phyloP scores from a whole-genome alignment of 2,888 invertebrate species.

The Drosophila cyrtoloma region DNA sequence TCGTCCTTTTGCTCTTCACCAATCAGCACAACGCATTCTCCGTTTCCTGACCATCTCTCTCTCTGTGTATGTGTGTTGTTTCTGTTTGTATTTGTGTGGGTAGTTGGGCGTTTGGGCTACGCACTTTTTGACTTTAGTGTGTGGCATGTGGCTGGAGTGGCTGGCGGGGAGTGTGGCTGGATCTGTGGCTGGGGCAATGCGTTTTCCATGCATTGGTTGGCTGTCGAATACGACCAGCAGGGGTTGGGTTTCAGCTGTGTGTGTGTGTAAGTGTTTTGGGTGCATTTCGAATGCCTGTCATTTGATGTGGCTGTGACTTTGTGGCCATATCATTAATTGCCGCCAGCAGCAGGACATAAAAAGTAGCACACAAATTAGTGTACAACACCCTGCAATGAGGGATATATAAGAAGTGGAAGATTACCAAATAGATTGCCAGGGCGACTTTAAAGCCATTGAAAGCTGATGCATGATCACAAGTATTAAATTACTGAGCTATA shows the following conservation, averaged over 20 bases:
- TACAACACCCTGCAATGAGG: constrained; percentile 39
- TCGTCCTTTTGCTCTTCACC: constrained; percentile 80
- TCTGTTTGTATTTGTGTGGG: constrained; percentile 26
- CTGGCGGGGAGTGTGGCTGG: background rate
- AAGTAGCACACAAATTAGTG: constrained; percentile 68
- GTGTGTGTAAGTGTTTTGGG: constrained; percentile 33
- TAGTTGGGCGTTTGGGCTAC: constrained; percentile 63
- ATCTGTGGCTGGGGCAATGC: constrained; percentile 61
- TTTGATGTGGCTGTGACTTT: constrained; percentile 81
- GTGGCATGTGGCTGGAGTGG: constrained; percentile 31
- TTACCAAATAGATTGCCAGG: background rate
- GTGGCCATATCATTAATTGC: constrained; percentile 80
- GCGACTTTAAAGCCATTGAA: background rate
- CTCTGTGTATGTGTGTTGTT: constrained; percentile 28
- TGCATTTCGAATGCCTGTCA: constrained; percentile 67
- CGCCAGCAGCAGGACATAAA: constrained; percentile 65
- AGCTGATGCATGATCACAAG: background rate
- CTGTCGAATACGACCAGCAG: constrained; percentile 50
- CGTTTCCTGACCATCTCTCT: constrained; percentile 54
- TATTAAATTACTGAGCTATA: too few relatives aligned
- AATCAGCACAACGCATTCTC: constrained; percentile 83
- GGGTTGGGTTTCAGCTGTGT: constrained; percentile 38
- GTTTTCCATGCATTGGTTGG: constrained; percentile 81
- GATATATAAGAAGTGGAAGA: constrained; percentile 4
- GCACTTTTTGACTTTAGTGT: constrained; percentile 79